Percentiles rank a stretch among this genome's conserved stretches.
phyloP scores from a whole-genome alignment of 2,888 invertebrate genomes.

The Neuroscelio doddi region DNA sequence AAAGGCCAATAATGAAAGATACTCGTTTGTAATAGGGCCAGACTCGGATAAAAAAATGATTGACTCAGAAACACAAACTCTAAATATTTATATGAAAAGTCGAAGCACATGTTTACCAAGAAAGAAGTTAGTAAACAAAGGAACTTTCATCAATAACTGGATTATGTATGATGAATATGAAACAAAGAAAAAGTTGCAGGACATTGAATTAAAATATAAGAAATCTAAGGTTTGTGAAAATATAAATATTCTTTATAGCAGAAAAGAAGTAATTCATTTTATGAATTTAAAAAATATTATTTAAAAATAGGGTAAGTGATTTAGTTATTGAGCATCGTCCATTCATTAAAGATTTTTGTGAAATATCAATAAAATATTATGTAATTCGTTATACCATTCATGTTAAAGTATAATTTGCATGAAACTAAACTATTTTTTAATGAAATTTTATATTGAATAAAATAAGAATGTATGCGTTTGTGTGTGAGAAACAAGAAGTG shows the following conservation, averaged over 20 bases:
- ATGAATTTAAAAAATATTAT: too few species aligned
- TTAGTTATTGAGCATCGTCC: too few species aligned
- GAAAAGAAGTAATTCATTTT: too few species aligned
- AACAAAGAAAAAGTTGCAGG: neutral
- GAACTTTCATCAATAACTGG: constrained; percentile 82
- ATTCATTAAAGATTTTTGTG: too few species aligned
- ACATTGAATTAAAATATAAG: neutral
- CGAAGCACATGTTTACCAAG: constrained; percentile 77
- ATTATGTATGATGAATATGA: constrained; percentile 84
- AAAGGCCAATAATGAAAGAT: constrained; percentile 78
- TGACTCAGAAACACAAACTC: constrained; percentile 82
- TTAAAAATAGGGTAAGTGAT: too few species aligned
- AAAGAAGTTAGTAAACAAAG: constrained; percentile 75
- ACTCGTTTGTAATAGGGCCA: constrained; percentile 80
- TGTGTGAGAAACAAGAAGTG: too few species aligned
- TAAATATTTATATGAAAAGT: constrained; percentile 76
- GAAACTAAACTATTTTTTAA: too few species aligned
- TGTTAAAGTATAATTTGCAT: too few species aligned
- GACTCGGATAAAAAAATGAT: constrained; percentile 79
- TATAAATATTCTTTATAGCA: neutral
- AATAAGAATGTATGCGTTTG: too few species aligned
- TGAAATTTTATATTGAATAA: too few species aligned
- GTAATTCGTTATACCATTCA: too few species aligned
- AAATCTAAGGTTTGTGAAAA: constrained; percentile 5
- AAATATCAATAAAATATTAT: too few species aligned